Conservation (phyloP, 2,113 vertebrate genomes). For the Ceratotherium simum region DNA sequence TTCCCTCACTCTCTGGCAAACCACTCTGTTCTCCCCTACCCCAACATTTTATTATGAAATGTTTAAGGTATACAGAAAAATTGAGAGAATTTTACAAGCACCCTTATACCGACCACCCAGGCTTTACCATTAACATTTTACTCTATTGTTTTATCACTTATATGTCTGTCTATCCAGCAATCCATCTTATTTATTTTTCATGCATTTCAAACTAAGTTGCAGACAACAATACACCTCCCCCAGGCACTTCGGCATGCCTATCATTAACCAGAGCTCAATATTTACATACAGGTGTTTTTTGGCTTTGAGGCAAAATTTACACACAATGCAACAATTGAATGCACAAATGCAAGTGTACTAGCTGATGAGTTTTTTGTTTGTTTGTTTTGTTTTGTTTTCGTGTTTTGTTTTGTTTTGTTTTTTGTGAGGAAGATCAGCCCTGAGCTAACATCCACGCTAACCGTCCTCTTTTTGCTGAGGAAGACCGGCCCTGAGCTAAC, state of each 20-base stretch:
- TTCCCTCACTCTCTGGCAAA: background rate
- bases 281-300: background rate
- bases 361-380: background rate
- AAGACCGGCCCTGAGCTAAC: too few relatives aligned
- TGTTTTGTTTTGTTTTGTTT: too few relatives aligned
- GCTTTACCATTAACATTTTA: background rate
- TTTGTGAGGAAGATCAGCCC: too few relatives aligned
- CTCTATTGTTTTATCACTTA: rapidly evolving
- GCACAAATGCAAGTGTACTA: rapidly evolving
- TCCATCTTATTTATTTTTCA: background rate
- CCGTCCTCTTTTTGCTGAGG: too few relatives aligned
- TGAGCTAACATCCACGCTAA: too few relatives aligned
- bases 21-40: background rate
- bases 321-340: rapidly evolving
- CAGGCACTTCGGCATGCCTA: rapidly evolving
- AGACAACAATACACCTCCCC: background rate
- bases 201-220: background rate
- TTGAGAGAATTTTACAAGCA: background rate
- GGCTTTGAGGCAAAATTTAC: background rate
- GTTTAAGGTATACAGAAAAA: background rate
- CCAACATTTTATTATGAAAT: background rate
- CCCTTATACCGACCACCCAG: background rate
- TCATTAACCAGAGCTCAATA: background rate
- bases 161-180: background rate
- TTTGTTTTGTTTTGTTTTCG: too few relatives aligned